Base-by-base conservation (phyloP, 1,140 invertebrate species). In the Tyrophagus putrescentiae region DNA sequence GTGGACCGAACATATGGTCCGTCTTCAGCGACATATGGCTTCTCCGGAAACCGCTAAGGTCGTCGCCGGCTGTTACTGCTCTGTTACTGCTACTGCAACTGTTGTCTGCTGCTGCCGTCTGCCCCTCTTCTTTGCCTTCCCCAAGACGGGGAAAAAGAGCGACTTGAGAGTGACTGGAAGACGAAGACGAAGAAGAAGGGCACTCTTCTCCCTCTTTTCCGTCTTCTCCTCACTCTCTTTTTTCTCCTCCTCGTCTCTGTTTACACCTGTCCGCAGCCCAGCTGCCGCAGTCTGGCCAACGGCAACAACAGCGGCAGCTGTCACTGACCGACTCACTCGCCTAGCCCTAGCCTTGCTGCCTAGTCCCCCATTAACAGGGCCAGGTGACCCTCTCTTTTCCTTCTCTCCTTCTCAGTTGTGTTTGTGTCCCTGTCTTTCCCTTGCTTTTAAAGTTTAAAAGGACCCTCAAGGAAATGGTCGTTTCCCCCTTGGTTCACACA, bases 21-120 rank as follows among this genome's bases (percentile, higher is more conserved):
- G 21, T 39, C 36, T 39, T 39, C 13, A 48, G 18, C 45, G 45
- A 48, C 45, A 48, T 48, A 48, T 48, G 45, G 45, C 45, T 6
- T n/a, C 45, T 6, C 45, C 45, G 45, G 45, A 48, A 48, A 48
- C 45, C 7, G 7, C 21, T 48, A 21, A n/a, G n/a, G n/a, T n/a
- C n/a, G n/a, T n/a, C n/a, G n/a, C n/a, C n/a, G n/a, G n/a, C n/a
- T n/a, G n/a, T n/a, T n/a, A n/a, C n/a, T 39, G 45, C 45, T 29
- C 45, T 7, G 45, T 29, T 29, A 21, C 45, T 48, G 21, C 45
- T 21, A 21, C 21, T 48, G 45, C 45, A 39, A 39, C 23, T 29
- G 23, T 48, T 48, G 45, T 39, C 36, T 21, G 13, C 36, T 21
- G 36, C 13, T 39, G 13, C 36, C 21, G 13, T 39, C 13, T 13